A percentile compares a stretch with the other conserved stretches of the same genome.
phyloP scores from a whole-genome alignment of 2,113 vertebrate genomes.

The Butorides virescens region DNA sequence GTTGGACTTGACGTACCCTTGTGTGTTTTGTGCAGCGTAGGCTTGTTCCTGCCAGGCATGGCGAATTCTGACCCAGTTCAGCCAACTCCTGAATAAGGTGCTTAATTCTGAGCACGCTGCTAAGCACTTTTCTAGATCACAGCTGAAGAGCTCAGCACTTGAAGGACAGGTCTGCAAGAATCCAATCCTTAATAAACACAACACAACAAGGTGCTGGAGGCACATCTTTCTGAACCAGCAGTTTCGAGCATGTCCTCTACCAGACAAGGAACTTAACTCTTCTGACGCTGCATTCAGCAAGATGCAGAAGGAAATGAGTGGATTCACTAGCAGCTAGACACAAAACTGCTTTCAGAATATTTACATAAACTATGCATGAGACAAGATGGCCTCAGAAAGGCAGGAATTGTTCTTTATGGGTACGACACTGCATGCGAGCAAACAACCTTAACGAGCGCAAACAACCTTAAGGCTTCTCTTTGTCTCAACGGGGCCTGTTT shows the following conservation, averaged over 20 bases:
- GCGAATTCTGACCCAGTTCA: neutral
- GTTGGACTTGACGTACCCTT: neutral
- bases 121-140: neutral
- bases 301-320: neutral
- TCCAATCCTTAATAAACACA: neutral
- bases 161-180: neutral
- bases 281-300: neutral
- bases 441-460: neutral
- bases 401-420: neutral
- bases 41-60: neutral
- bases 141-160: neutral
- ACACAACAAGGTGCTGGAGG: neutral
- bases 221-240: neutral
- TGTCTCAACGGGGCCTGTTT: fast-evolving
- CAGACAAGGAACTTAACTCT: neutral
- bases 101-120: neutral
- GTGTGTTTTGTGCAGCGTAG: neutral
- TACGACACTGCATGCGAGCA: fast-evolving
- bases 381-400: neutral
- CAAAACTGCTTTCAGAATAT: neutral
- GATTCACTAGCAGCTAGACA: neutral
- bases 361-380: neutral
- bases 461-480: neutral
- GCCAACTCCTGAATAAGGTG: neutral
- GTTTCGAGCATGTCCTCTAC: neutral